A percentile compares a stretch with the other conserved stretches of the same genome.
Conservation (phyloP, 2,888 invertebrate genomes). For the Microctonus hyperodae region DNA sequence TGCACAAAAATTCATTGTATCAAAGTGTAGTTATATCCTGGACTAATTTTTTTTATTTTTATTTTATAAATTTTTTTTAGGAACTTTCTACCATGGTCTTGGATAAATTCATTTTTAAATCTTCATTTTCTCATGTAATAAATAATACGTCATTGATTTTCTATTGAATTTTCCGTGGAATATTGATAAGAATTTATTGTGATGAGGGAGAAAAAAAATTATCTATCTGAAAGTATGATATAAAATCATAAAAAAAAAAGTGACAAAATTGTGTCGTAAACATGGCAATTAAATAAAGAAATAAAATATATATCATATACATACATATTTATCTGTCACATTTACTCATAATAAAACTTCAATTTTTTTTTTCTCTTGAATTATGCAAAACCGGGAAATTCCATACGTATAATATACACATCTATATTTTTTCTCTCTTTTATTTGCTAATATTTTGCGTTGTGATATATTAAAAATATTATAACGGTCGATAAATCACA, state of each 20-base stretch:
- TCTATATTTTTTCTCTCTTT: background rate
- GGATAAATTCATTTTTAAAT: too few species aligned
- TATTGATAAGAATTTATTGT: background rate
- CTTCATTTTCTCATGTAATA: constrained; percentile 4
- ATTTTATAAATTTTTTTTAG: too few species aligned
- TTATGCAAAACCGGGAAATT: constrained; percentile 14
- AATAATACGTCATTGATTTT: background rate
- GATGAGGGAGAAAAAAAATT: background rate
- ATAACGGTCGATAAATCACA: background rate
- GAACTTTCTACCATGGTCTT: too few species aligned
- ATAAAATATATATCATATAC: background rate
- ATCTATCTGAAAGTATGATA: background rate
- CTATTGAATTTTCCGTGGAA: background rate
- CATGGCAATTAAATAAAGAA: constrained; percentile 11
- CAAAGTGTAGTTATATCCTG: constrained; percentile 27
- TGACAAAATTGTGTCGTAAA: constrained; percentile 16
- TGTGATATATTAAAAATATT: background rate
- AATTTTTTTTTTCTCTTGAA: background rate
- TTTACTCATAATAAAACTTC: background rate
- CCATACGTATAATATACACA: background rate
- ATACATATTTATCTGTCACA: background rate
- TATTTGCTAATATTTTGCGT: background rate
- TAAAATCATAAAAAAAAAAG: constrained; percentile 2
- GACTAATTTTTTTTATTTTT: constrained; percentile 13
- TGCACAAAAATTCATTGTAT: constrained; percentile 51